Percentiles rank a stretch among this genome's conserved stretches.
These are phyloP conservation scores for Nasonia oneida DNA, from an alignment of 2,888 invertebrate species.

Conservation along the genomic window DNA sequence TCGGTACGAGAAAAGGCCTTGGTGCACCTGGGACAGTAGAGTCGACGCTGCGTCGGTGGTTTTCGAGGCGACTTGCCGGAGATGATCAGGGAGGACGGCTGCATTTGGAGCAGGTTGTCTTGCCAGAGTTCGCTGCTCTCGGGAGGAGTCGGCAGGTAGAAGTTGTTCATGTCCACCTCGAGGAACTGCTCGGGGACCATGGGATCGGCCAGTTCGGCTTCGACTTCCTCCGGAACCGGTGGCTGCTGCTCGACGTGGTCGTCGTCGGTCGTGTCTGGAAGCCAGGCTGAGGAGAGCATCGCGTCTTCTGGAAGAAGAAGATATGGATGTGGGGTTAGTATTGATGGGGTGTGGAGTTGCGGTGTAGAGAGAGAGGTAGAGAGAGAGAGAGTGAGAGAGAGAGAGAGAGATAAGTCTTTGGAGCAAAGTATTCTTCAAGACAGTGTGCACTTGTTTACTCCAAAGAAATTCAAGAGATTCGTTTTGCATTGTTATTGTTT, in stretches of 20 bases:
- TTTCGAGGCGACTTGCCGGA: neutral
- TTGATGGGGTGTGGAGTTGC: neutral
- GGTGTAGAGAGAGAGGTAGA: neutral
- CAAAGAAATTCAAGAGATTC: neutral
- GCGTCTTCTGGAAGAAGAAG: slow-evolving; percentile 59
- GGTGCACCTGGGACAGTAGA: slow-evolving; percentile 66
- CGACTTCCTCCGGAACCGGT: neutral
- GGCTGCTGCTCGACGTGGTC: slow-evolving; percentile 29
- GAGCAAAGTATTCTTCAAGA: neutral
- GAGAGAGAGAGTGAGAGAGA: neutral
- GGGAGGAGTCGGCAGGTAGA: slow-evolving; percentile 59
- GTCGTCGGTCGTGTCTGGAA: slow-evolving; percentile 45
- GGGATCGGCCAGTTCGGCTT: slow-evolving; percentile 29
- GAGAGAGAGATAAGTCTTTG: neutral
- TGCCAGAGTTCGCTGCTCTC: slow-evolving; percentile 63
- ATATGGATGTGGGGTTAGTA: neutral
- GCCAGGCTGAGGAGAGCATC: slow-evolving; percentile 61
- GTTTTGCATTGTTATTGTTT: slow-evolving; percentile 14
- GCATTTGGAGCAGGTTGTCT: slow-evolving; percentile 41
- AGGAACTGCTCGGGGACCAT: slow-evolving; percentile 62
- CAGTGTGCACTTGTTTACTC: neutral
- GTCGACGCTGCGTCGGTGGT: slow-evolving; percentile 36
- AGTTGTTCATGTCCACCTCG: slow-evolving; percentile 62
- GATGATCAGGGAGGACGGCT: neutral
- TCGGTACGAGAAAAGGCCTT: slow-evolving; percentile 72